These are phyloP conservation scores for Myocastor coypus DNA, from an alignment of 2,113 vertebrate genomes.

Conservation along the genomic window DNA sequence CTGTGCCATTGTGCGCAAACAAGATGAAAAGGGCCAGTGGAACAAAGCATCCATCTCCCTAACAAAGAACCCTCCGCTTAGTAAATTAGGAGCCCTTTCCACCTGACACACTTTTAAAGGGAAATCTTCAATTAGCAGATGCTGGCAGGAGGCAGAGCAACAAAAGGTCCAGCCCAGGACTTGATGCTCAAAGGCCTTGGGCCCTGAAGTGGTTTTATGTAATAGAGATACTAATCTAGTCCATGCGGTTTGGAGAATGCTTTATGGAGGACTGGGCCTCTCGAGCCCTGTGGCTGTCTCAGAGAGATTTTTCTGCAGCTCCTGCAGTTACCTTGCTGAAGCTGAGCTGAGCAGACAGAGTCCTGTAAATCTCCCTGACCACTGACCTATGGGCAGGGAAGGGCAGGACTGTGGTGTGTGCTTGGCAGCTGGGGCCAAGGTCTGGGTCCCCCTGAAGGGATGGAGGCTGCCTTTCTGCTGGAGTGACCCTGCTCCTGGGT, in stretches of 20 bases:
- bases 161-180: conserved; percentile 79
- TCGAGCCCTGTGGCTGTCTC: conserved; percentile 79
- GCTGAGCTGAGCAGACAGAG: conserved; percentile 85
- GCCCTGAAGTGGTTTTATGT: conserved; percentile 79
- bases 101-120: conserved; percentile 86
- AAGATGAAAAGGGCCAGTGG: conserved; percentile 86
- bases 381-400: conserved; percentile 82
- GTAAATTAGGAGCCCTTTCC: conserved; percentile 85
- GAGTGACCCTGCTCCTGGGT: not conserved
- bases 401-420: conserved; percentile 74
- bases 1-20: conserved; percentile 81
- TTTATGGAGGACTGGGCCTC: conserved; percentile 79
- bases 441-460: not conserved
- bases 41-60: conserved; percentile 83
- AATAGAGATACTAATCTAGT: conserved; percentile 84
- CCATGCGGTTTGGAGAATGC: conserved; percentile 81
- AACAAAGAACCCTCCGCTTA: conserved; percentile 85
- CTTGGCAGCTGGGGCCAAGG: conserved; percentile 54
- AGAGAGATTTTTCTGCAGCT: conserved; percentile 81
- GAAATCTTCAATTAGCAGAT: conserved; percentile 87
- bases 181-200: conserved; percentile 79
- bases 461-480: not conserved
- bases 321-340: conserved; percentile 84
- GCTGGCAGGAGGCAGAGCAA: conserved; percentile 79
- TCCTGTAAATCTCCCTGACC: conserved; percentile 80